Evolutionary conservation across 2,797 vertebrate species (phyloP), one percentile per base, ranked within the genome.

Genomic region (Megalops cyprinoides): DNA sequence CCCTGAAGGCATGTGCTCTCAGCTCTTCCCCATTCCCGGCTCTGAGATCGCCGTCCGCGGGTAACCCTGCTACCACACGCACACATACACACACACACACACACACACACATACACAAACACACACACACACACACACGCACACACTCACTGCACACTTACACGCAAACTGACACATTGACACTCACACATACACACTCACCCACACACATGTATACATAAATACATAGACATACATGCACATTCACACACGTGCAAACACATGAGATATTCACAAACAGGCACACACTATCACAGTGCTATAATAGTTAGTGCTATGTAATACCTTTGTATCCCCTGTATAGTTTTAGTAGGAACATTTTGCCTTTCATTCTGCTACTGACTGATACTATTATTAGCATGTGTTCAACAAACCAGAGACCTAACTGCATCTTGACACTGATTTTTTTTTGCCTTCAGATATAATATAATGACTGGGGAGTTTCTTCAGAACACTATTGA

Each of bases 1-100:
- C 78, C 86, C 84, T 34, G 37, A 81, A 3, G 92, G 82, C 34
- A 94, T 94, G 84, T 99, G 97, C 82, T 88, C 87, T 34, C 77
- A 91, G 8, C 88, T 96, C 9, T 48, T 94, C 9, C 82, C 87
- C 0, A 93, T 99, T 78, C 97, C 97, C 2, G 97, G 98, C 3
- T 90, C 94, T 18, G 87, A 93, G 44, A 93, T 83, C 77, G 92
- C 91, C 53, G 90, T 90, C 48, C 92, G 90, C 73, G 97, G 98
- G 97, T 98, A 88, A 94, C 92, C 82, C 67, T 28, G 62, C n/a
- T 7, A 46, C 42, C n/a, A n/a, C 8, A 78, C 42, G 10, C 12
- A 53, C 51, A 51, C 42, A 34, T 34, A 73, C 1, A 10, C 23
- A 77, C 25, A 49, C 28, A 76, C 37, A 39, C 25, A 71, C 42